Conservation (phyloP, 64 coral and sea anemone genomes). For the Actinia equina region DNA sequence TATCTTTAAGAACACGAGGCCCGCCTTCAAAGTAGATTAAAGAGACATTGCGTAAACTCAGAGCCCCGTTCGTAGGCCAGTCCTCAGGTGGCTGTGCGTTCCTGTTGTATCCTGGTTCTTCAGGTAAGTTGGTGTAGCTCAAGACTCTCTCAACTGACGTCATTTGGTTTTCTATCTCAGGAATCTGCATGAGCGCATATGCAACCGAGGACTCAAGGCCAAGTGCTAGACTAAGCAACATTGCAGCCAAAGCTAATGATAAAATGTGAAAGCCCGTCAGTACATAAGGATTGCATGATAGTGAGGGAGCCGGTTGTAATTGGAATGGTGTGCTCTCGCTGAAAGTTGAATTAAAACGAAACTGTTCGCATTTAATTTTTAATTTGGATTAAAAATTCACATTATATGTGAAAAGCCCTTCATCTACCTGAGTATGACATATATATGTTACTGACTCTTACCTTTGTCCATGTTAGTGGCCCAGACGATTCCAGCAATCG, state of each 20-base stretch:
- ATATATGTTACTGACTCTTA: background rate
- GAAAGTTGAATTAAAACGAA: too few relatives aligned
- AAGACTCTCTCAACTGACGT: conserved; percentile 50
- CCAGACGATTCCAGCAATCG: background rate
- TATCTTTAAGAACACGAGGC: background rate
- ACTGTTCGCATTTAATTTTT: too few relatives aligned
- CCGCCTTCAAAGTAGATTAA: conserved; percentile 44
- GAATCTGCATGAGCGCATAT: too few relatives aligned
- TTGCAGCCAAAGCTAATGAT: background rate
- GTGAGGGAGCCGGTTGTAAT: too few relatives aligned
- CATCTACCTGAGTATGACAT: too few relatives aligned
- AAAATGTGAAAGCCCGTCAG: background rate
- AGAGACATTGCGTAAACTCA: conserved; percentile 43
- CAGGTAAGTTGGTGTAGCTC: conserved; percentile 33
- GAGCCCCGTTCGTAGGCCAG: conserved; percentile 52
- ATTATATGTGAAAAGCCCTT: too few relatives aligned
- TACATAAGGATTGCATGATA: too few relatives aligned
- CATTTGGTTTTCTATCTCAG: too few relatives aligned
- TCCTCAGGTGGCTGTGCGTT: conserved; percentile 34
- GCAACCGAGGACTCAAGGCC: too few relatives aligned
- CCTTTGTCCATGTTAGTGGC: background rate
- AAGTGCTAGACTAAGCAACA: too few relatives aligned
- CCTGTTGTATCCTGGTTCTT: conserved; percentile 57
- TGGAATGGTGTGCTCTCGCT: too few relatives aligned
- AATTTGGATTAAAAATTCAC: too few relatives aligned